Evolutionary conservation across 2,113 vertebrate species (phyloP).

Genomic region (Petaurus breviceps): DNA sequence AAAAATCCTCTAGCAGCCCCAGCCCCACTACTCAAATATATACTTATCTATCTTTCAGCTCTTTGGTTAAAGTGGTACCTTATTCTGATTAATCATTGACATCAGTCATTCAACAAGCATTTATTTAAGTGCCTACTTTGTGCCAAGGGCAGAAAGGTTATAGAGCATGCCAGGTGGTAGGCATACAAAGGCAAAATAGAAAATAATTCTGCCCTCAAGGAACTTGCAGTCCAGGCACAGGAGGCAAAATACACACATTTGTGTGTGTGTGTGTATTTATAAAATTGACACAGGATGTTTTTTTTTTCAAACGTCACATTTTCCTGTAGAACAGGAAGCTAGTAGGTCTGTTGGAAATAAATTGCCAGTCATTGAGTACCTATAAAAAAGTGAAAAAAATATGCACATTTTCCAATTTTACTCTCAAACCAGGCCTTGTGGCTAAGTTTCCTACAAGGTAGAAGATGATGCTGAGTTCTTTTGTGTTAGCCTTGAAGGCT

Average conservation of each 20-base stretch:
- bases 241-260: not conserved
- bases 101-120: not conserved
- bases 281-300: not conserved
- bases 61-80: not conserved
- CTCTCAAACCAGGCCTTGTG: not conserved
- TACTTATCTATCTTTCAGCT: not conserved
- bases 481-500: not conserved
- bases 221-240: not conserved
- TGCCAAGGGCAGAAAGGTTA: not conserved
- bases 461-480: not conserved
- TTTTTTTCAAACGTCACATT: not conserved
- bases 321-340: not conserved
- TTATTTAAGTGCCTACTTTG: not conserved
- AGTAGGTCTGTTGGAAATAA: not conserved
- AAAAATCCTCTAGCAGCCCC: not conserved
- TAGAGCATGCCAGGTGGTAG: not conserved
- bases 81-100: not conserved
- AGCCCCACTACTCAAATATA: not conserved
- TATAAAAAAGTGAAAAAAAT: not conserved
- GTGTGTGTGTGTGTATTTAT: not conserved
- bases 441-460: not conserved
- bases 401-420: not conserved
- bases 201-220: not conserved
- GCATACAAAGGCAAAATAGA: not conserved
- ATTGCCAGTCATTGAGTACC: not conserved